Conservation (phyloP, 2,888 invertebrate genomes). For the Habrosyne pyritoides region DNA sequence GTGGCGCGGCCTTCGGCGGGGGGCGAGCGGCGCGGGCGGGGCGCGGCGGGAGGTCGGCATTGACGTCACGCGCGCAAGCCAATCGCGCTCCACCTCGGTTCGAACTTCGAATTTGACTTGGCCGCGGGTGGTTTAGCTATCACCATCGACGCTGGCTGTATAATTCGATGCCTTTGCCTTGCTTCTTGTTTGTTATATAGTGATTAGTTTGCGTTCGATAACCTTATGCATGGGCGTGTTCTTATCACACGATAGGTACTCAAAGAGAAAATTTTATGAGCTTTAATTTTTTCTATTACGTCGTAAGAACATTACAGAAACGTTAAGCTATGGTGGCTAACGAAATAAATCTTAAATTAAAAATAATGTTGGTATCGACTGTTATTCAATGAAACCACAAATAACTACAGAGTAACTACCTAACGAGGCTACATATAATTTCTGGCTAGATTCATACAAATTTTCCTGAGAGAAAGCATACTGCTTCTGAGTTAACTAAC, state of each 20-base stretch:
- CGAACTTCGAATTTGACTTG: slow-evolving; percentile 55
- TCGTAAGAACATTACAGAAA: background rate
- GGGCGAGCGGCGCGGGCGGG: slow-evolving; percentile 41
- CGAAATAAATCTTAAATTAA: too few relatives aligned
- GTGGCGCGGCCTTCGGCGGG: slow-evolving; percentile 68
- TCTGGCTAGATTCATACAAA: too few relatives aligned
- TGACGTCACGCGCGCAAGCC: slow-evolving; percentile 77
- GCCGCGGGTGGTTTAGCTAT: slow-evolving; percentile 59
- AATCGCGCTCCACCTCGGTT: slow-evolving; percentile 63
- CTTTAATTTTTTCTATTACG: background rate
- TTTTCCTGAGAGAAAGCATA: too few relatives aligned
- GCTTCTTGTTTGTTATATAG: slow-evolving; percentile 40
- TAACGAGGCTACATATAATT: too few relatives aligned
- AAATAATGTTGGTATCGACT: too few relatives aligned
- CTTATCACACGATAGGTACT: background rate
- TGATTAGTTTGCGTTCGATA: slow-evolving; percentile 31
- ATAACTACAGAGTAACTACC: too few relatives aligned
- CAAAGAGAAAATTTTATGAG: background rate
- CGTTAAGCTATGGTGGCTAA: too few relatives aligned
- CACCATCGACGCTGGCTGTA: slow-evolving; percentile 54
- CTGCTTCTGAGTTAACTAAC: too few relatives aligned
- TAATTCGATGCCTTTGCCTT: slow-evolving; percentile 45
- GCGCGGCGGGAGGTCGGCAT: slow-evolving; percentile 73
- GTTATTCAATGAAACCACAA: too few relatives aligned
- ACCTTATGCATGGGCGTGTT: slow-evolving; percentile 7